Percentiles rank a stretch among this genome's conserved stretches.
These are phyloP conservation scores for Digitonthophagus gazella DNA, from an alignment of 2,888 invertebrate species.

Conservation along the genomic window DNA sequence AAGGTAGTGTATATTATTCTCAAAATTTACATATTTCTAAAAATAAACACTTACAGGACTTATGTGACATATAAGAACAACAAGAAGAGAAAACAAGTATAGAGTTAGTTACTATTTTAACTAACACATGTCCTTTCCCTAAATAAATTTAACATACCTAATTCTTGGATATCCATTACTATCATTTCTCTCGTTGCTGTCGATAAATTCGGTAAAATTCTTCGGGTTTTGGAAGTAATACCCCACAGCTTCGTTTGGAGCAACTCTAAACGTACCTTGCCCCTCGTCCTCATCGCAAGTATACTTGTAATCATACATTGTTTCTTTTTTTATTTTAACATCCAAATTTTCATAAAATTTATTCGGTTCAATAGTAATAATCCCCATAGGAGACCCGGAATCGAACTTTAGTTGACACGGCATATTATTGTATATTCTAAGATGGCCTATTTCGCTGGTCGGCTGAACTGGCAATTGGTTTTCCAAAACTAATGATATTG, in stretches of 20 bases:
- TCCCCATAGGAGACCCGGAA: not conserved
- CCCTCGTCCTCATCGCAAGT: not conserved
- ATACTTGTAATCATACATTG: not conserved
- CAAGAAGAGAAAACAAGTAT: no score
- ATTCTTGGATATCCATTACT: slow-evolving; percentile 58
- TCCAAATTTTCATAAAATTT: slow-evolving; percentile 13
- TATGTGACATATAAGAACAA: no score
- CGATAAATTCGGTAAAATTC: slow-evolving; percentile 35
- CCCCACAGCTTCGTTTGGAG: slow-evolving; percentile 4
- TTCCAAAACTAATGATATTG: slow-evolving; percentile 75
- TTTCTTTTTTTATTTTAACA: slow-evolving; percentile 1
- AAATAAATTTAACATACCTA: slow-evolving; percentile 55
- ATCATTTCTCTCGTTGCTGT: slow-evolving; percentile 54
- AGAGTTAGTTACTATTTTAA: no score
- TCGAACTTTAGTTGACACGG: slow-evolving; percentile 51
- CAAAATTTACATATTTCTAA: not conserved
- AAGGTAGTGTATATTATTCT: no score
- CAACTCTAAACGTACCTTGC: not conserved
- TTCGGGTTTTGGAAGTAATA: slow-evolving; percentile 23
- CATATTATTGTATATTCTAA: slow-evolving; percentile 69
- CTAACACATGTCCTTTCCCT: no score
- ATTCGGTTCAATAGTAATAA: not conserved
- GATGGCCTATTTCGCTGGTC: slow-evolving; percentile 57
- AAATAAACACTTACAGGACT: no score
- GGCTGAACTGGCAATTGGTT: slow-evolving; percentile 65